phyloP scores from a whole-genome alignment of 35 echinoderm and acorn worm genomes.

The Apostichopus parvimensis region DNA sequence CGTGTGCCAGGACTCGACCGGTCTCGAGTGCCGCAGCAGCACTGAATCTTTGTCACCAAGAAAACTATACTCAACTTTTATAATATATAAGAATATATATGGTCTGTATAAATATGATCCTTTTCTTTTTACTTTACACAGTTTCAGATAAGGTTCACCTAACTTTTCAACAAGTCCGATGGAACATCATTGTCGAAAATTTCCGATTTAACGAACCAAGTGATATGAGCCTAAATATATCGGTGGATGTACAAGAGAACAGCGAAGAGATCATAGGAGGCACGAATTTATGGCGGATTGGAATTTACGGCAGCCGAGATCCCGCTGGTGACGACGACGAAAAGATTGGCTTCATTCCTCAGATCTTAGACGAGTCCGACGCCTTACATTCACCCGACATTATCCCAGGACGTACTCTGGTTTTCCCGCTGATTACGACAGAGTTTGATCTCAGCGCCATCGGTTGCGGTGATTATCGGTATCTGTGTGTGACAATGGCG shows the following conservation, averaged over 20 bases:
- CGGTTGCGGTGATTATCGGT: conserved; percentile 29
- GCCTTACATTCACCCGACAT: conserved; percentile 6
- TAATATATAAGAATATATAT: too few species aligned
- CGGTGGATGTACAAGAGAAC: neutral
- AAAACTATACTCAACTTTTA: too few species aligned
- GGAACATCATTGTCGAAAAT: neutral
- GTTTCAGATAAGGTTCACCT: neutral
- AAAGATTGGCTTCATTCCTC: conserved; percentile 5
- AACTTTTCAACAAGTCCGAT: neutral
- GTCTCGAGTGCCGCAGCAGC: too few species aligned
- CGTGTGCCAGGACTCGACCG: too few species aligned
- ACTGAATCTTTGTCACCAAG: too few species aligned
- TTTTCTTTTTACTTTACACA: neutral
- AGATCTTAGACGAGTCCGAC: conserved; percentile 11
- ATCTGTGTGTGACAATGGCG: conserved; percentile 2
- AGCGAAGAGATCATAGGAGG: conserved; percentile 11
- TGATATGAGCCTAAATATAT: conserved; percentile 1
- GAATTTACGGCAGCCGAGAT: conserved; percentile 24
- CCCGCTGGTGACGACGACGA: neutral
- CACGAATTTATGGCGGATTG: conserved; percentile 27
- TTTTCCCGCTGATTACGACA: conserved; percentile 4
- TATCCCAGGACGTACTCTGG: neutral
- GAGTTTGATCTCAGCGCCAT: conserved; percentile 36
- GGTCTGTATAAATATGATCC: too few species aligned
- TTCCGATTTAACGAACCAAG: conserved; percentile 4